phyloP scores from a whole-genome alignment of 92 coral and sea anemone genomes.

The Epizoanthus fatuus region DNA sequence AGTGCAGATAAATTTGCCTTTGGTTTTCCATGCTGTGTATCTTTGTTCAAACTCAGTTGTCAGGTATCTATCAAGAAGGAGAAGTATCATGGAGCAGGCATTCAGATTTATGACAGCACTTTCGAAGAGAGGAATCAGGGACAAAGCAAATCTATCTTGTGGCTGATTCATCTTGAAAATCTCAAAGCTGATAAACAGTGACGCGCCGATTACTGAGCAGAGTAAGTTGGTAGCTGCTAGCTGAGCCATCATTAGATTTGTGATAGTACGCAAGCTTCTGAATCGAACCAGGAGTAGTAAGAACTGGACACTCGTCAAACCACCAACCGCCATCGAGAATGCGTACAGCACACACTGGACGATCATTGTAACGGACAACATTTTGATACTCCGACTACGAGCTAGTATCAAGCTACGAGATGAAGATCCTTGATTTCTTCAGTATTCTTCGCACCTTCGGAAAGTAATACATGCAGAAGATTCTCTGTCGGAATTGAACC shows the following conservation, averaged over 20 bases:
- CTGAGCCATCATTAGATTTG: constrained; percentile 26
- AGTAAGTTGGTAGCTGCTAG: constrained; percentile 11
- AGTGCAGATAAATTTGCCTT: background rate
- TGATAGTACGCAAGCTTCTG: constrained; percentile 17
- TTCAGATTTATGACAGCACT: background rate
- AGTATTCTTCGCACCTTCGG: too few relatives aligned
- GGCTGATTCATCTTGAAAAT: background rate
- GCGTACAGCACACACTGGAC: background rate
- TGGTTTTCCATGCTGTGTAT: constrained; percentile 25
- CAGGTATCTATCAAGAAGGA: constrained; percentile 19
- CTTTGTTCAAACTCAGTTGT: constrained; percentile 23
- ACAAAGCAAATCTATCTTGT: background rate
- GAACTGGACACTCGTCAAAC: background rate
- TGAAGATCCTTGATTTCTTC: too few relatives aligned
- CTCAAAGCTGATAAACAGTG: background rate
- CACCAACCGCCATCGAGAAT: background rate
- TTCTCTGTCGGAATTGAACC: too few relatives aligned
- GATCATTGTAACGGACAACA: background rate
- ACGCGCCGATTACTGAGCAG: background rate
- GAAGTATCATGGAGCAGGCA: constrained; percentile 1
- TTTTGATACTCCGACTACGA: background rate
- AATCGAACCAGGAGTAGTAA: constrained; percentile 14
- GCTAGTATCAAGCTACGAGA: too few relatives aligned
- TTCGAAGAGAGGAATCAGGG: background rate
- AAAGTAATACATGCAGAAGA: too few relatives aligned